Evolutionary conservation across 1,140 invertebrate species (phyloP).

Genomic region (Apis cerana): DNA sequence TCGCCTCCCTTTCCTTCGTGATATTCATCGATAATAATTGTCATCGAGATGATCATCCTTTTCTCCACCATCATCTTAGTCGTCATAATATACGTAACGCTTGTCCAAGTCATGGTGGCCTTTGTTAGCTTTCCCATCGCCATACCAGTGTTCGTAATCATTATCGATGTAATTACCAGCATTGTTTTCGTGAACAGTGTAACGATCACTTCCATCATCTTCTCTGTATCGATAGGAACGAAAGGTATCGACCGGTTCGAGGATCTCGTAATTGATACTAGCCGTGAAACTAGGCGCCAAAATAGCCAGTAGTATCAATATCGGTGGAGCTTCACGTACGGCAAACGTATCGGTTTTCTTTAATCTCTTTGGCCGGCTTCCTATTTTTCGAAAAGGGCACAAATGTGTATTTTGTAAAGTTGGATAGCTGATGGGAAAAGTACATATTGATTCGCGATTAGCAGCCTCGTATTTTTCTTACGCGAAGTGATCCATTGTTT

Average conservation of each 20-base stretch:
- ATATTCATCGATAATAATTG: constrained; percentile 84
- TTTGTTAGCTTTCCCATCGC: constrained; percentile 84
- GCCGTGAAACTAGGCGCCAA: constrained; percentile 28
- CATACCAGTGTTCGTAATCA: constrained; percentile 82
- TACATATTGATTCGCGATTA: background rate
- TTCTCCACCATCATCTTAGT: constrained; percentile 85
- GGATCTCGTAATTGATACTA: constrained; percentile 48
- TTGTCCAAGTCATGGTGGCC: constrained; percentile 83
- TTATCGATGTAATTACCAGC: constrained; percentile 81
- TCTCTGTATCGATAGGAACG: constrained; percentile 79
- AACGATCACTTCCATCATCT: constrained; percentile 83
- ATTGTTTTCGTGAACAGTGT: constrained; percentile 80
- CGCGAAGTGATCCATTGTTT: too few species aligned
- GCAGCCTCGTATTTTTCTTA: constrained; percentile 8
- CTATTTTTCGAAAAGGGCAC: background rate
- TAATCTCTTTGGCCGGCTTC: constrained; percentile 3
- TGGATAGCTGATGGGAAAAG: background rate
- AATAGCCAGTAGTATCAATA: constrained; percentile 18
- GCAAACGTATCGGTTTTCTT: constrained; percentile 38
- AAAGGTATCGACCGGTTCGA: constrained; percentile 69
- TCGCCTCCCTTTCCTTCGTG: constrained; percentile 83
- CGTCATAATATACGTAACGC: constrained; percentile 83
- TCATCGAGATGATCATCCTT: constrained; percentile 86
- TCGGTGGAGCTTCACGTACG: constrained; percentile 7
- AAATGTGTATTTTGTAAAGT: background rate